Evolutionary conservation across 2,888 invertebrate species (phyloP).

Genomic region (Julus scanicus): DNA sequence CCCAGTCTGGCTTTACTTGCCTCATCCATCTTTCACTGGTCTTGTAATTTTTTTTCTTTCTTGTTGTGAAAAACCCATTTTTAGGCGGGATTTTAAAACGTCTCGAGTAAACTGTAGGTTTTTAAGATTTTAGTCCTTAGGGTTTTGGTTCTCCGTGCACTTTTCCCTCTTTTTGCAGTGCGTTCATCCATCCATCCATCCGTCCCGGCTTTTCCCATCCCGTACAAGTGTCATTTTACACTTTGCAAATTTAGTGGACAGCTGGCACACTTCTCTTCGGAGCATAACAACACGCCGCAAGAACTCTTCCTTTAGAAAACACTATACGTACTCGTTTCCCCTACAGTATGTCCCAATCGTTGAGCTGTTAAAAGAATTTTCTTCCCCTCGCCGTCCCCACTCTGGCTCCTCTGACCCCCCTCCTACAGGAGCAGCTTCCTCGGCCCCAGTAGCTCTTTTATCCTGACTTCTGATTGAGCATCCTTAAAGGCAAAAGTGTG

Average conservation of each 20-base stretch:
- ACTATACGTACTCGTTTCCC: slow-evolving; percentile 11
- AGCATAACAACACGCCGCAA: slow-evolving; percentile 46
- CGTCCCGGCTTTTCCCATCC: slow-evolving; percentile 1
- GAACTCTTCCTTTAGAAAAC: neutral
- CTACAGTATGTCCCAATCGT: slow-evolving; percentile 33
- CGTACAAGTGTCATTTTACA: slow-evolving; percentile 51
- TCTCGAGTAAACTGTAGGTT: neutral
- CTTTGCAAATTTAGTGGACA: slow-evolving; percentile 52
- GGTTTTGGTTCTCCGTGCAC: neutral
- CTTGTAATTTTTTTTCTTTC: neutral
- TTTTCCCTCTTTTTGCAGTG: neutral
- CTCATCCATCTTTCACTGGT: slow-evolving; percentile 27
- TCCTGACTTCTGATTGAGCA: slow-evolving; percentile 33
- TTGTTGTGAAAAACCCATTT: neutral
- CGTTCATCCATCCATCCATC: slow-evolving; percentile 14
- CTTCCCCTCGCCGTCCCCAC: neutral
- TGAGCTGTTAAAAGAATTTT: slow-evolving; percentile 12
- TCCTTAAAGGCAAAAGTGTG: slow-evolving; percentile 33
- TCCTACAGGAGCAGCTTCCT: neutral
- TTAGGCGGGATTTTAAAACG: slow-evolving; percentile 13
- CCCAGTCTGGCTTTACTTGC: neutral
- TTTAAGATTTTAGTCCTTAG: neutral
- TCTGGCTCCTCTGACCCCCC: neutral
- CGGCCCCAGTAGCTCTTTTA: neutral
- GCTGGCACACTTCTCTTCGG: slow-evolving; percentile 50